Conservation (phyloP, 2,113 vertebrate genomes). For the Ariopsis seemanni region DNA sequence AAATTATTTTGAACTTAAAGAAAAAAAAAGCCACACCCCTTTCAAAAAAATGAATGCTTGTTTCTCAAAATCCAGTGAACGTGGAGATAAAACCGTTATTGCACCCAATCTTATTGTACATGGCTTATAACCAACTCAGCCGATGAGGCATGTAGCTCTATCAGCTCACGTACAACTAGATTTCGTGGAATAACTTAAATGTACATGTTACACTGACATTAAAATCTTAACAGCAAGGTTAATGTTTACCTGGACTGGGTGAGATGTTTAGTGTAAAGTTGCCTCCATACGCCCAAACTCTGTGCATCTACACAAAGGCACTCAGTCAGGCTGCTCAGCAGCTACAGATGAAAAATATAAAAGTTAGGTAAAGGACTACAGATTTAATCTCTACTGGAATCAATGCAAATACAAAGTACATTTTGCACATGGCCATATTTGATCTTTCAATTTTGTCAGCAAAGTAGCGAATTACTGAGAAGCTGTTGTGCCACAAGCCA, state of each 20-base stretch:
- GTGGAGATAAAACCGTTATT: too few species aligned
- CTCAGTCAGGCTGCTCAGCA: constrained; percentile 85
- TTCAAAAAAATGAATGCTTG: background rate
- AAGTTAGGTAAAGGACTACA: background rate
- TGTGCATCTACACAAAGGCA: constrained; percentile 85
- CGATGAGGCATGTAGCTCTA: too few species aligned
- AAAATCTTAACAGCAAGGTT: background rate
- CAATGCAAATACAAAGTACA: background rate
- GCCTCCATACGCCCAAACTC: constrained; percentile 88
- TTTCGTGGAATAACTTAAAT: too few species aligned
- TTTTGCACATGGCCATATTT: background rate
- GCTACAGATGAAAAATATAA: constrained; percentile 66
- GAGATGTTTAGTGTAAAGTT: constrained; percentile 92
- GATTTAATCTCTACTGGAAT: background rate
- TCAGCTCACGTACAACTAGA: too few species aligned
- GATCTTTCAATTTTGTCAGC: too few species aligned
- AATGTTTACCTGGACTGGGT: constrained; percentile 85
- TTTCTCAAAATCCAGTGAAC: too few species aligned
- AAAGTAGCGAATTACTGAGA: background rate
- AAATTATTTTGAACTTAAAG: too few species aligned
- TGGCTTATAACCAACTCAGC: too few species aligned
- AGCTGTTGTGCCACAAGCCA: background rate
- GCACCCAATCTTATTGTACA: too few species aligned
- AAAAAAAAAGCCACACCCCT: too few species aligned
- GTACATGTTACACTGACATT: background rate